These are phyloP conservation scores for Eurystomus glaucurus DNA, from an alignment of 2,797 vertebrate species.

Conservation along the genomic window DNA sequence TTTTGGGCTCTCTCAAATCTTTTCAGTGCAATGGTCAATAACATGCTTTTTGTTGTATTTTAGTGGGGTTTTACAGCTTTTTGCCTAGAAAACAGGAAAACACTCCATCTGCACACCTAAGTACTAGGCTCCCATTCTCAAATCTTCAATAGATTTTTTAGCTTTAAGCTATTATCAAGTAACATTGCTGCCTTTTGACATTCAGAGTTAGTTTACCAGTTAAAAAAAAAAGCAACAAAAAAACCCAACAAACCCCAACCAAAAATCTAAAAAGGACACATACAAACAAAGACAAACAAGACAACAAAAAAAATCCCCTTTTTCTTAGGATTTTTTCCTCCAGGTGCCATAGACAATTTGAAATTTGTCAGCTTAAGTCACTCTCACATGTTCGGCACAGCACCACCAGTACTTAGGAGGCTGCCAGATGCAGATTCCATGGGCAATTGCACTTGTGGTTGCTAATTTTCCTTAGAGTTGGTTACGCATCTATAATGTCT, in stretches of 20 bases:
- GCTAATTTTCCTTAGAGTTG: constrained; percentile 25
- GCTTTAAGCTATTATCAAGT: not conserved
- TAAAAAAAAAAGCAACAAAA: not conserved
- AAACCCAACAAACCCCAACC: not conserved
- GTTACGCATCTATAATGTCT: not conserved
- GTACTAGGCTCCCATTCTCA: not conserved
- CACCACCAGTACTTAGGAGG: not conserved
- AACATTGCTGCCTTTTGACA: not conserved
- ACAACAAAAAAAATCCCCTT: not conserved
- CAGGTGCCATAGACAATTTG: not conserved
- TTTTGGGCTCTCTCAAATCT: not conserved
- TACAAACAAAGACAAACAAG: not conserved
- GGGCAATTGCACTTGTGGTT: constrained; percentile 31
- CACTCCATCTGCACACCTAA: not conserved
- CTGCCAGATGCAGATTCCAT: constrained; percentile 57
- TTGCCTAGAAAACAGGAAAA: not conserved
- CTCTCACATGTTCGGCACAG: not conserved
- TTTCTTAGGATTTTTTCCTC: not conserved
- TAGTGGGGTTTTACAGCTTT: not conserved
- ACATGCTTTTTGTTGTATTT: not conserved
- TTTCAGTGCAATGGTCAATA: not conserved
- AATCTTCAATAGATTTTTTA: not conserved
- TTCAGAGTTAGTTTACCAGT: not conserved
- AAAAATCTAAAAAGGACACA: not conserved
- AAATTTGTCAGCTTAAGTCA: not conserved